phyloP scores from a whole-genome alignment of 1,140 invertebrate species.

The Trinorchestia longiramus region DNA sequence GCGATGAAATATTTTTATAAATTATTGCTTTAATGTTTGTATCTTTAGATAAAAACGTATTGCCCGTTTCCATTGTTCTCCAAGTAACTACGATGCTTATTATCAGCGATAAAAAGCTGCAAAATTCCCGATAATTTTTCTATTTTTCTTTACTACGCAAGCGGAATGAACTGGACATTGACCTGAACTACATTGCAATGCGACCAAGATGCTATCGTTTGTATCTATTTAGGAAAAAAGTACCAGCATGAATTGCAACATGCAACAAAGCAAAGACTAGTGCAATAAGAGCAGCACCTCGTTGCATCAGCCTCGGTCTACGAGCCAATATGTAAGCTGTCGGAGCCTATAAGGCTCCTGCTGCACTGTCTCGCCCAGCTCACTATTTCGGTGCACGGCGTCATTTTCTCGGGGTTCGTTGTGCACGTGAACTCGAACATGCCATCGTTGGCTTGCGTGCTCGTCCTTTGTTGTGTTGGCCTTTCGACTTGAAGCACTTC shows the following conservation, averaged over 20 bases:
- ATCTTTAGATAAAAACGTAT: no score
- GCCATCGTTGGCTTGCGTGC: neutral
- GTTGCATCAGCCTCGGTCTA: neutral
- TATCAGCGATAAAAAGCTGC: no score
- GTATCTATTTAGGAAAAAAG: neutral
- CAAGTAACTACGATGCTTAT: no score
- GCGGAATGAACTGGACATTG: no score
- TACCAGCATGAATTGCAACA: neutral
- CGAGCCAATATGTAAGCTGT: conserved; percentile 23
- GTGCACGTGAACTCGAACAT: neutral
- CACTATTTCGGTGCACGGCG: neutral
- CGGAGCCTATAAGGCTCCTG: neutral
- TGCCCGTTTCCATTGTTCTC: no score
- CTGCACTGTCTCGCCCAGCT: neutral
- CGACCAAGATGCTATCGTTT: neutral
- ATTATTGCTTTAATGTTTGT: no score
- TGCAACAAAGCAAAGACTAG: neutral
- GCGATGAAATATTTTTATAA: no score
- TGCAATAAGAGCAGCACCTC: neutral
- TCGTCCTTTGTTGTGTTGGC: neutral
- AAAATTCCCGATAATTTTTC: no score
- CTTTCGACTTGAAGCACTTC: neutral
- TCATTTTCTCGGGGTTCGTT: neutral
- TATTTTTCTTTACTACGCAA: no score
- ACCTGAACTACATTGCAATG: neutral